Evolutionary conservation across 2,888 invertebrate genomes (phyloP), one percentile per base, ranked within the genome.

Genomic region (Rugalucina vietnamica): DNA sequence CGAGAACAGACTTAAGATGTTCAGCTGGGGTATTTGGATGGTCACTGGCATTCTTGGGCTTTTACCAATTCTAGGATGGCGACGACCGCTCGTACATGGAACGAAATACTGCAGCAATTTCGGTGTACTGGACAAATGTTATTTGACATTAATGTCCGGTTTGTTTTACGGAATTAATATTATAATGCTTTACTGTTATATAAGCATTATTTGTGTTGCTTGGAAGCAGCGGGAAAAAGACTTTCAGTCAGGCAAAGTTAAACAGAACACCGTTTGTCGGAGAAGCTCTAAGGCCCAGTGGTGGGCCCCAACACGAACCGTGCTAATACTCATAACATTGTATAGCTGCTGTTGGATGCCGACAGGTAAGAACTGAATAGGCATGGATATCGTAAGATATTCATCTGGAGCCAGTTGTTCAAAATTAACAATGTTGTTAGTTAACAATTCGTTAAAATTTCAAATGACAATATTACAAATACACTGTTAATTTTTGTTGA

Each of bases 281-380:
- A 37, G 54, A 24, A 71, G 14, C 5, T 60, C 39, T 10, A 54
- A 57, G 12, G 50, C 70, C 24, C 29, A 76, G 12, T 81, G 76
- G 81, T 81, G 76, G 81, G 69, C 54, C n/a, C 81, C 81, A 18
- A 72, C 76, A 0, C 76, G 71, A 36, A 76, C 81, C 18, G 43
- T 76, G 1, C 0, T 81, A 2, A 57, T 76, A 2, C 81, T 81
- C 0, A 71, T 81, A 0, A 32, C 75, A 8, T 81, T 81, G 14
- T 81, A 81, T 24, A 69, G 43, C 29, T 36, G 70, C n/a, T 81
- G 81, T 39, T 81, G 81, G 81, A 5, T 76, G 14, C 81, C 81
- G 8, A 27, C 75, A 70, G 50, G 81, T 81, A 78, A 78, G 71
- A 65, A n/a, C n/a, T n/a, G n/a, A n/a, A n/a, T n/a, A n/a, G n/a